Percentiles rank a stretch among this genome's conserved stretches.
These are phyloP conservation scores for Gryllus longicercus DNA, from an alignment of 2,888 invertebrate species.

Conservation along the genomic window DNA sequence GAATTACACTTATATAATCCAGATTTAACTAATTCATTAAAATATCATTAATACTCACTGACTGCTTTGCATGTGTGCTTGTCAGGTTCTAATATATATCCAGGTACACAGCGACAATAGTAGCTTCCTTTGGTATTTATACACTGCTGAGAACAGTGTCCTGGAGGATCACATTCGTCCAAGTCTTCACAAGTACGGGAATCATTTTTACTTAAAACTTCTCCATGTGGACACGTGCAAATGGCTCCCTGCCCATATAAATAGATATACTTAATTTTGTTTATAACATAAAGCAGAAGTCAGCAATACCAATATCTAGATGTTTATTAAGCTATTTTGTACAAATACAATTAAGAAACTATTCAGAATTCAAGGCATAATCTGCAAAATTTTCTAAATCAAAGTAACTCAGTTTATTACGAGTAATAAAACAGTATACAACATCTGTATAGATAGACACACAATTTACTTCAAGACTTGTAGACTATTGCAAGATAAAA, in stretches of 20 bases:
- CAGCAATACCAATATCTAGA: too few species aligned
- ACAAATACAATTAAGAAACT: too few species aligned
- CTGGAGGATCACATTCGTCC: constrained; percentile 85
- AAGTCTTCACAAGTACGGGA: constrained; percentile 72
- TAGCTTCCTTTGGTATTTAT: constrained; percentile 86
- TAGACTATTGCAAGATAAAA: background rate
- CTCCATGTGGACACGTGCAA: constrained; percentile 87
- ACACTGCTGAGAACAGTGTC: constrained; percentile 87
- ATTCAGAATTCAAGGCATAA: too few species aligned
- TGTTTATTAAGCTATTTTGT: too few species aligned
- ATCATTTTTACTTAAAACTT: constrained; percentile 65
- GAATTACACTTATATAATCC: background rate
- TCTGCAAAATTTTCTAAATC: too few species aligned
- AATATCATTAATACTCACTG: constrained; percentile 46
- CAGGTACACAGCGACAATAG: constrained; percentile 80
- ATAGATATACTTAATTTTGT: too few species aligned
- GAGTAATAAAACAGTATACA: too few species aligned
- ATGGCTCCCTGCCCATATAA: constrained; percentile 62
- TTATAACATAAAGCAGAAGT: too few species aligned
- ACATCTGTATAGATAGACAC: too few species aligned
- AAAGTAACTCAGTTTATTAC: too few species aligned
- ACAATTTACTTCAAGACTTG: too few species aligned
- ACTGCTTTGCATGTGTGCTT: constrained; percentile 89
- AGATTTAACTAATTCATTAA: background rate
- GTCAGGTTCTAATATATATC: constrained; percentile 75